Conservation (phyloP, 2,888 invertebrate genomes). For the Limulus polyphemus region DNA sequence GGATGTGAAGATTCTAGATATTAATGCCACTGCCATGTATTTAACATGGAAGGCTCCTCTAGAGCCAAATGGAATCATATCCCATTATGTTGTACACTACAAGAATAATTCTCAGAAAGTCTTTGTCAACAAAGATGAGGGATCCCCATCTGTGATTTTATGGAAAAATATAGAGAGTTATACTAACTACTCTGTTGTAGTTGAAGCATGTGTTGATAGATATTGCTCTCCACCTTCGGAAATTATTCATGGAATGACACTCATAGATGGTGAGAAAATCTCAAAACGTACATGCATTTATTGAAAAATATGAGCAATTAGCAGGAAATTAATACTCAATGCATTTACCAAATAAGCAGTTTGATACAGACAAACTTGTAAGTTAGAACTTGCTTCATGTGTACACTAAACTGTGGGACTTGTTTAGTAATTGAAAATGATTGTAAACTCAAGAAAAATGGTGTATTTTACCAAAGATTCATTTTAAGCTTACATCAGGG, state of each 20-base stretch:
- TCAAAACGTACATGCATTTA: not conserved
- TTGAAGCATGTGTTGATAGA: conserved; percentile 16
- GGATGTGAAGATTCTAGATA: not conserved
- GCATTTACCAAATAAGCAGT: too few relatives aligned
- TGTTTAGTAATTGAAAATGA: too few relatives aligned
- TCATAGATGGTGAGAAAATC: conserved; percentile 12
- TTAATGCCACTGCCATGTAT: conserved; percentile 4
- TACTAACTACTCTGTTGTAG: conserved; percentile 15
- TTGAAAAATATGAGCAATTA: too few relatives aligned
- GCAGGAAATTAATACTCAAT: too few relatives aligned
- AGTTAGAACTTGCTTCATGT: too few relatives aligned
- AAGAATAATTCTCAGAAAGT: conserved; percentile 2
- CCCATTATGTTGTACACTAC: conserved; percentile 12
- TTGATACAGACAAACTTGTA: too few relatives aligned
- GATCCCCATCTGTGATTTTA: too few relatives aligned
- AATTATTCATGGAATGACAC: conserved; percentile 8
- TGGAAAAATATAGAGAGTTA: not conserved
- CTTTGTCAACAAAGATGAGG: too few relatives aligned
- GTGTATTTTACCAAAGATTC: too few relatives aligned
- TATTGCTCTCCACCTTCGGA: conserved; percentile 8
- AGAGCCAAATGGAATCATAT: conserved; percentile 16
- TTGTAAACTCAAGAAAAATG: too few relatives aligned
- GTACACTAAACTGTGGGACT: too few relatives aligned
- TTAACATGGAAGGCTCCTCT: conserved; percentile 14
- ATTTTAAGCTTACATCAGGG: too few relatives aligned